phyloP scores from a whole-genome alignment of 2,888 invertebrate species.

The Rotaria sp. region DNA sequence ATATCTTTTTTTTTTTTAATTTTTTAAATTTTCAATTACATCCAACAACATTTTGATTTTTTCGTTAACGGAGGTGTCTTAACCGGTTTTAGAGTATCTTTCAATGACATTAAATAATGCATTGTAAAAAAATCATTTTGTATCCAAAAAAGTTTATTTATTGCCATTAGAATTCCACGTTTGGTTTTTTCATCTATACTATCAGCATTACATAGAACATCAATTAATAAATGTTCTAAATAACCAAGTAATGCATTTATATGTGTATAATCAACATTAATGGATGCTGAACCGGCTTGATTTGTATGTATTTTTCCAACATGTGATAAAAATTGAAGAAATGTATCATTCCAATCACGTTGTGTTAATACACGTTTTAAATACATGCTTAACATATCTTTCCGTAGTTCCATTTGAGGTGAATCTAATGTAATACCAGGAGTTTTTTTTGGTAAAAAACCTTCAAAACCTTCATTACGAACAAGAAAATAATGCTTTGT shows the following conservation, averaged over 20 bases:
- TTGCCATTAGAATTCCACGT: neutral
- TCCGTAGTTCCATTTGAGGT: neutral
- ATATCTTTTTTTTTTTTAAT: too few species aligned
- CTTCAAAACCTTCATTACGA: neutral
- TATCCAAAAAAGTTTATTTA: neutral
- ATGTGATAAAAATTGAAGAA: neutral
- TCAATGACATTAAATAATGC: neutral
- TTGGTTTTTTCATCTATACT: neutral
- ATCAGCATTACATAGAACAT: neutral
- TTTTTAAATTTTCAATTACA: too few species aligned
- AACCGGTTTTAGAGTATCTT: too few species aligned
- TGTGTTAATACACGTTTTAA: neutral
- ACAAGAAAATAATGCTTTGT: neutral
- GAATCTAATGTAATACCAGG: neutral
- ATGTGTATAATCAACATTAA: neutral
- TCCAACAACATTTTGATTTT: too few species aligned
- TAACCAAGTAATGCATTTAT: neutral
- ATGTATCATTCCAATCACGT: neutral
- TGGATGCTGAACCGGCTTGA: neutral
- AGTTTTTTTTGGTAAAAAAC: neutral
- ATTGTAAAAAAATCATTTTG: slow-evolving; percentile 5
- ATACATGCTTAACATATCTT: neutral
- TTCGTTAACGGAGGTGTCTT: too few species aligned
- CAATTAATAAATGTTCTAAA: neutral
- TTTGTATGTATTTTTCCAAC: neutral